phyloP scores from a whole-genome alignment of 1,140 invertebrate genomes.

The Sminthurinus signatus region DNA sequence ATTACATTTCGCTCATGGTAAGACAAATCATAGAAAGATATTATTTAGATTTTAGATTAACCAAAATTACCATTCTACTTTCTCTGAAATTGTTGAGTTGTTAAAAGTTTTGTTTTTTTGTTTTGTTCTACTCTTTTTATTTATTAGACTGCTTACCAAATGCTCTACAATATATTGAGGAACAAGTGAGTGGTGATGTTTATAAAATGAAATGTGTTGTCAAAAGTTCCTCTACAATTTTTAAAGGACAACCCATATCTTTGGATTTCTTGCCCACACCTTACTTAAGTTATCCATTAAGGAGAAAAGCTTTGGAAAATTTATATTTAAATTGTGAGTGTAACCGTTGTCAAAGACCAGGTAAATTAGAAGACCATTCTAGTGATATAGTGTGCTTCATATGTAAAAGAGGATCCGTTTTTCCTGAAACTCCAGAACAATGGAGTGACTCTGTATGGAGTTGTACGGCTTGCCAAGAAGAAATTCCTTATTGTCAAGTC shows the following conservation, averaged over 20 bases:
- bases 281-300: constrained; percentile 23
- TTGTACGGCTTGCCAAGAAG: constrained; percentile 31
- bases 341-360: constrained; percentile 26
- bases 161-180: constrained; percentile 30
- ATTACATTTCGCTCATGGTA: constrained; percentile 26
- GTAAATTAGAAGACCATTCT: constrained; percentile 11
- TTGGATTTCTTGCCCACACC: constrained; percentile 34
- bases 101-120: no score
- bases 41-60: no score
- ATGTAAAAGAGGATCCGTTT: constrained; percentile 22
- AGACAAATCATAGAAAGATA: no score
- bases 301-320: constrained; percentile 21
- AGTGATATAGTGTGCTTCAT: constrained; percentile 24
- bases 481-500: constrained; percentile 18
- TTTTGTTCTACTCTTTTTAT: no score
- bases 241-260: constrained; percentile 26
- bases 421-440: constrained; percentile 16
- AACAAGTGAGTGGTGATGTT: constrained; percentile 14
- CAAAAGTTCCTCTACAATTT: constrained; percentile 30
- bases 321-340: constrained; percentile 31
- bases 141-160: constrained; percentile 37
- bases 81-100: no score
- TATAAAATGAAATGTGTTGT: constrained; percentile 22
- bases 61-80: no score
- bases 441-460: constrained; percentile 35